Evolutionary conservation across 2,113 vertebrate species (phyloP), one percentile per base, ranked within the genome.

Genomic region (Archocentrus centrarchus): DNA sequence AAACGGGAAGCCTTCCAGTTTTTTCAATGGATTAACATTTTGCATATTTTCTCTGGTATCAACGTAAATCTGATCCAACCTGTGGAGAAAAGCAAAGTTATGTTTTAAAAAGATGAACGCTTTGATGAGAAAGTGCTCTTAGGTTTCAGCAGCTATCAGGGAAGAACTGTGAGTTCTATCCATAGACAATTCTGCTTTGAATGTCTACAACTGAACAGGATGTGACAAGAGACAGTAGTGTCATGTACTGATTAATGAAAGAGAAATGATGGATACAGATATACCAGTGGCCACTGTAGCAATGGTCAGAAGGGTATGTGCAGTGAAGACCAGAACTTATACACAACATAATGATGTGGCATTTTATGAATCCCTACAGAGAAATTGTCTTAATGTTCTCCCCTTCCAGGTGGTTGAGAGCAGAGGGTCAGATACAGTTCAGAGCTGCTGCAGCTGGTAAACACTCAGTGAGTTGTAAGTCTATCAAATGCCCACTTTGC

Each of bases 341-440:
- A 63, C 24, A 73, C 83, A 86, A 82, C 47, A 79, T 85, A 77
- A 85, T 87, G 77, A 90, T 83, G 79, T 76, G 73, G 70, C 70
- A 84, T 77, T 82, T 78, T 80, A 90, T 84, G 73, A 81, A 81
- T 90, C 86, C 88, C 86, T 70, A 11, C 59, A 80, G 77, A 89
- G 81, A 85, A 64, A 89, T 89, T 81, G 30, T 75, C 59, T 91
- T 91, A 79, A 90, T 86, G 59, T 61, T 66, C 63, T 85, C 76
- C 86, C 60, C 78, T 83, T 82, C 63, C 82, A 88, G 82, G 86
- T 88, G 85, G 59, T 83, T 82, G 64, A 86, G 88, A 89, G 84
- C 61, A 80, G 39, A 79, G 77, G 78, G 81, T 90, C 89, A 90
- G 81, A 77, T 75, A 85, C 64, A 87, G 89, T 84, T 89, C 83